Percentiles rank a stretch among this genome's conserved stretches.
Conservation (phyloP, 2,888 invertebrate genomes). For the Lutraria lutraria region DNA sequence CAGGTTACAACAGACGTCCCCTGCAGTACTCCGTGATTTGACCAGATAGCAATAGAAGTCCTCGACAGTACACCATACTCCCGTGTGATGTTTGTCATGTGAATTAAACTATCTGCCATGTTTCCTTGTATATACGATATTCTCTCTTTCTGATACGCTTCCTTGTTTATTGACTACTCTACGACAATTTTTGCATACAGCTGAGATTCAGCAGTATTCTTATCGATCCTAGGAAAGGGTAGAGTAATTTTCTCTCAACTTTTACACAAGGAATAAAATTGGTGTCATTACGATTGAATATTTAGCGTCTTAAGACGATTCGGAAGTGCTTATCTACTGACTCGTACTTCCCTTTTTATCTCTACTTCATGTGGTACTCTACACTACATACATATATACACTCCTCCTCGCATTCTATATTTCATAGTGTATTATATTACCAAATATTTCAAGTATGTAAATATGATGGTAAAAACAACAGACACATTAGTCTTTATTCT, state of each 20-base stretch:
- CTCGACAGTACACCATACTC: neutral
- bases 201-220: conserved; percentile 31
- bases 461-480: neutral
- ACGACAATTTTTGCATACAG: conserved; percentile 40
- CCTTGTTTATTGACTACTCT: conserved; percentile 35
- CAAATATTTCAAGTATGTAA: conserved; percentile 11
- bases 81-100: conserved; percentile 9
- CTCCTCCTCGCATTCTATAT: neutral
- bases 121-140: conserved; percentile 21
- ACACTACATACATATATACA: neutral
- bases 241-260: conserved; percentile 7
- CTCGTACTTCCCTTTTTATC: neutral
- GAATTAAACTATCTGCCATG: conserved; percentile 30
- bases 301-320: neutral
- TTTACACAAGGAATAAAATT: conserved; percentile 13
- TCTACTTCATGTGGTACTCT: neutral
- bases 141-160: conserved; percentile 24
- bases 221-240: conserved; percentile 33
- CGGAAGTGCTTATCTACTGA: neutral
- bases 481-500: neutral
- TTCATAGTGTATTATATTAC: neutral
- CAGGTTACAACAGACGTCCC: neutral
- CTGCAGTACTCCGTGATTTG: neutral
- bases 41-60: neutral
- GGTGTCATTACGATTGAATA: conserved; percentile 18